Conservation (phyloP, 1,140 invertebrate species). For the Homarus americanus region DNA sequence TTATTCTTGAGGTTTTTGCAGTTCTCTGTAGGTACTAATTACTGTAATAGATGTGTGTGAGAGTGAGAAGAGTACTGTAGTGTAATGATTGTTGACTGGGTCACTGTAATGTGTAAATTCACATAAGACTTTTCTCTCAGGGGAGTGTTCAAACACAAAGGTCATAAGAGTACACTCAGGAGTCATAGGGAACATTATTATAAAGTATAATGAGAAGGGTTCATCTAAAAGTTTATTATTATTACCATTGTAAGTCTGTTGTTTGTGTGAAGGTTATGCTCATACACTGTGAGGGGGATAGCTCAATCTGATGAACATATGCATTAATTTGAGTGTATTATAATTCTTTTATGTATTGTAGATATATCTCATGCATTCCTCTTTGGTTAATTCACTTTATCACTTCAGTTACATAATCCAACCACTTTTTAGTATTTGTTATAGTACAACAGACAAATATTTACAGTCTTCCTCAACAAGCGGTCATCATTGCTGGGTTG, state of each 20-base stretch:
- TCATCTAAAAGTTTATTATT: background rate
- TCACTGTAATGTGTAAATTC: background rate
- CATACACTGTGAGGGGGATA: background rate
- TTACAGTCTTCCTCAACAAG: too few relatives aligned
- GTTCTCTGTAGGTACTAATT: too few relatives aligned
- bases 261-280: background rate
- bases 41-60: too few relatives aligned
- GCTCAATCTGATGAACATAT: background rate
- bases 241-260: background rate
- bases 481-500: too few relatives aligned
- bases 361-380: background rate
- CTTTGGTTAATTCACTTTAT: too few relatives aligned
- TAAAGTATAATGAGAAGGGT: background rate
- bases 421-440: too few relatives aligned
- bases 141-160: background rate
- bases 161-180: background rate
- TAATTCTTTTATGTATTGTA: background rate
- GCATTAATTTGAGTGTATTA: background rate
- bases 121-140: background rate
- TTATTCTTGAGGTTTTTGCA: too few relatives aligned
- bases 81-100: too few relatives aligned
- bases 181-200: background rate
- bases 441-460: too few relatives aligned
- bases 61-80: too few relatives aligned
- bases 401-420: too few relatives aligned